Conservation (phyloP, 2,113 vertebrate species). For the Sylvilagus bachmani region DNA sequence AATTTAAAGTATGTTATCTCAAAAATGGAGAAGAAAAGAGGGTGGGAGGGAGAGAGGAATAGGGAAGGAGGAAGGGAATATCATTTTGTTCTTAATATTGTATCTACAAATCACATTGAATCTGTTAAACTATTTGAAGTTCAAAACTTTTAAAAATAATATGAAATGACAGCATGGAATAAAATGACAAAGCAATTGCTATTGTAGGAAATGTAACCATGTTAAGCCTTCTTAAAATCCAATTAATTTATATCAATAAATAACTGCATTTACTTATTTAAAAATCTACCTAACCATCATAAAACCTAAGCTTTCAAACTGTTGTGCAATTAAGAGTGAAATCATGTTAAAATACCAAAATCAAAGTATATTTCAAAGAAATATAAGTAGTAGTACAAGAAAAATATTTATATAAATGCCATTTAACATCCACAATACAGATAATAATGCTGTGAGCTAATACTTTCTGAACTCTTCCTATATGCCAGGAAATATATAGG, state of each 20-base stretch:
- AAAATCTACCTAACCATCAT: background rate
- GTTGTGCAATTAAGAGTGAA: background rate
- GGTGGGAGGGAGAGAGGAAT: too few species aligned
- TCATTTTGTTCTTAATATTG: too few species aligned
- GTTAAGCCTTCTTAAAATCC: background rate
- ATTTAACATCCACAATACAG: background rate
- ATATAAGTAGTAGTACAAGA: background rate
- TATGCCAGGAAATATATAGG: background rate
- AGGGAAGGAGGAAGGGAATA: too few species aligned
- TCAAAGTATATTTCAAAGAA: background rate
- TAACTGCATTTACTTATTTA: background rate
- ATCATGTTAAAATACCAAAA: background rate
- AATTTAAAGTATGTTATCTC: too few species aligned
- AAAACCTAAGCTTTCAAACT: background rate
- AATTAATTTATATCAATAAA: constrained; percentile 6
- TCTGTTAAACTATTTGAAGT: too few species aligned
- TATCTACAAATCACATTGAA: too few species aligned
- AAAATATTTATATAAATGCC: background rate
- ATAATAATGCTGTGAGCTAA: background rate
- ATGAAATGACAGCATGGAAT: background rate
- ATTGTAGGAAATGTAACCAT: background rate
- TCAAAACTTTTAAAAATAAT: background rate
- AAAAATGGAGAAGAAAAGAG: too few species aligned
- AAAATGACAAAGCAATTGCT: background rate
- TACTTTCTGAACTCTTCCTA: background rate